Conservation (phyloP, 2,888 invertebrate species). For the Beris chalybata region DNA sequence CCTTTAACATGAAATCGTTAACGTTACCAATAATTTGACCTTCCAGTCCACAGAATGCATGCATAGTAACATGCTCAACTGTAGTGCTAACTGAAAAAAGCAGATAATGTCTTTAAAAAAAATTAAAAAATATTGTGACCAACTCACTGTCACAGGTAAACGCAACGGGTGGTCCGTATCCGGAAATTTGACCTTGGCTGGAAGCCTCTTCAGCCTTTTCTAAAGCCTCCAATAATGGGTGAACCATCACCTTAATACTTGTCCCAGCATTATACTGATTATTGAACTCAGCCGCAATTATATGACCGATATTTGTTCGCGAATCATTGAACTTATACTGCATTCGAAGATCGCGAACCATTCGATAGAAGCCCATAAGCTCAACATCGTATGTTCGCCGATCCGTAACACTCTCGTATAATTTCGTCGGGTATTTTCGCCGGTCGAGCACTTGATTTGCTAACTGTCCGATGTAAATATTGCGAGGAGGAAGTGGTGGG, state of each 20-base stretch:
- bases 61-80: conserved; percentile 82
- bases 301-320: conserved; percentile 82
- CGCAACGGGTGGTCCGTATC: conserved; percentile 67
- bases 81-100: conserved; percentile 75
- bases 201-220: conserved; percentile 50
- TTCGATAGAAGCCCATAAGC: conserved; percentile 77
- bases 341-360: conserved; percentile 78
- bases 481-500: conserved; percentile 66
- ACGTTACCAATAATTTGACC: conserved; percentile 69
- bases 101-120: conserved; percentile 34
- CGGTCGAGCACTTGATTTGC: conserved; percentile 45
- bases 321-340: conserved; percentile 75
- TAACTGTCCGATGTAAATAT: conserved; percentile 45
- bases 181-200: conserved; percentile 49
- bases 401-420: conserved; percentile 74
- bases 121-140: conserved; percentile 17
- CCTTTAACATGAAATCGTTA: conserved; percentile 67
- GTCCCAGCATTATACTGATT: conserved; percentile 77
- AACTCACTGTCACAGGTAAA: conserved; percentile 90
- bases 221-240: conserved; percentile 58
- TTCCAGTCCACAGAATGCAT: conserved; percentile 80
- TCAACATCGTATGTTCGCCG: conserved; percentile 73
- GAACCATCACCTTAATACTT: conserved; percentile 87
- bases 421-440: conserved; percentile 58
- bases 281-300: conserved; percentile 84